A percentile compares a stretch with the other conserved stretches of the same genome.
Conservation (phyloP, 1,140 invertebrate species). For the Drosophila tristis region DNA sequence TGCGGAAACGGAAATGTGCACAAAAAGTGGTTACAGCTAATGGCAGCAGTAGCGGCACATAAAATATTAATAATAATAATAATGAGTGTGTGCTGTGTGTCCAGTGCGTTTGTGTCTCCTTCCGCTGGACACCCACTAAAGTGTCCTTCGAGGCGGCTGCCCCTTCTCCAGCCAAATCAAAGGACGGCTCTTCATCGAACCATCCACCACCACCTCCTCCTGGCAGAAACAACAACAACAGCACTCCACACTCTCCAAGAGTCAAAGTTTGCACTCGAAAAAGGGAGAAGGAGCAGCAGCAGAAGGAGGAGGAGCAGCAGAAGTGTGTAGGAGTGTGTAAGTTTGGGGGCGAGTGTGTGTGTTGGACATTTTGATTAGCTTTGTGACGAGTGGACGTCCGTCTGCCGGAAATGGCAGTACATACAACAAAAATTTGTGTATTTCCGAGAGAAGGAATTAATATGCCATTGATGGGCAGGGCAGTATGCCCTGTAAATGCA, state of each 20-base stretch:
- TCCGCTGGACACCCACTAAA: not conserved
- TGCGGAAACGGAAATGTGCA: conserved; percentile 59
- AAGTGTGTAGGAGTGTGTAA: conserved; percentile 41
- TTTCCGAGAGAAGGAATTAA: not conserved
- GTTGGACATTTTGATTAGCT: conserved; percentile 77
- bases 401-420: conserved; percentile 58
- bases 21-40: conserved; percentile 55
- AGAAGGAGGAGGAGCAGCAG: conserved; percentile 14
- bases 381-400: conserved; percentile 52
- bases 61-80: conserved; percentile 56
- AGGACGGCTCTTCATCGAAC: conserved; percentile 29
- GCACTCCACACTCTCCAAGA: conserved; percentile 20
- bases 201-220: not conserved
- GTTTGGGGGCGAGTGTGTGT: conserved; percentile 42
- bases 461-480: too few relatives aligned
- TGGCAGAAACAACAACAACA: conserved; percentile 24
- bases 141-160: conserved; percentile 14
- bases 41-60: conserved; percentile 56
- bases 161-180: conserved; percentile 21
- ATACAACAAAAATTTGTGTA: conserved; percentile 25
- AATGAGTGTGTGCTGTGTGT: conserved; percentile 16
- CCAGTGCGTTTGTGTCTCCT: not conserved
- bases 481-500: too few relatives aligned
- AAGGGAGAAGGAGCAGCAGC: too few relatives aligned
- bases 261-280: conserved; percentile 65